Percentiles rank a stretch among this genome's conserved stretches.
phyloP scores from a whole-genome alignment of 1,140 invertebrate species.

The Rhyzopertha dominica region DNA sequence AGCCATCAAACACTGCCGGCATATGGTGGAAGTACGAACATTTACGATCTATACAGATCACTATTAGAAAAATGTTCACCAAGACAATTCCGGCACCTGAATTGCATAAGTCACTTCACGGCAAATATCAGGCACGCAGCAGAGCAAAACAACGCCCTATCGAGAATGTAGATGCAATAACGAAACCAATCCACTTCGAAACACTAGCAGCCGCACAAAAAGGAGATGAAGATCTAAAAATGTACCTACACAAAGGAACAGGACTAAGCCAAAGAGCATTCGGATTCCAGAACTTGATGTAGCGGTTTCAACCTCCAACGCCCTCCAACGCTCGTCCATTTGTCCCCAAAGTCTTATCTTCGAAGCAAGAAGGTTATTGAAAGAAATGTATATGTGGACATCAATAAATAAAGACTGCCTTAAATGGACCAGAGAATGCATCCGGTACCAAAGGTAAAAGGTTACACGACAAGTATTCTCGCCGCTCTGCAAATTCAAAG shows the following conservation, averaged over 20 bases:
- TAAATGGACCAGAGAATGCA: conserved; percentile 25
- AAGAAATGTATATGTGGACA: conserved; percentile 32
- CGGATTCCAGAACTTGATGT: too few relatives aligned
- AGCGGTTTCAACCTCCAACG: background rate
- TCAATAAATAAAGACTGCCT: too few relatives aligned
- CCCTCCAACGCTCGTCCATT: background rate
- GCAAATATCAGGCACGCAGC: conserved; percentile 39
- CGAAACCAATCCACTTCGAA: too few relatives aligned
- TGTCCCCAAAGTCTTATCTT: conserved; percentile 26
- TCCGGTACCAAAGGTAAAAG: conserved; percentile 33
- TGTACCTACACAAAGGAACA: too few relatives aligned
- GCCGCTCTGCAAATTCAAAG: conserved; percentile 15
- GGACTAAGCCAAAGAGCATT: too few relatives aligned
- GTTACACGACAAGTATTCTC: conserved; percentile 23
- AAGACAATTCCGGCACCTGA: conserved; percentile 28
- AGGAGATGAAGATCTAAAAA: too few relatives aligned
- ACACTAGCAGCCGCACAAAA: too few relatives aligned
- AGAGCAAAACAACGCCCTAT: conserved; percentile 34
- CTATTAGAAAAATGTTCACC: conserved; percentile 26
- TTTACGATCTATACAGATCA: conserved; percentile 42
- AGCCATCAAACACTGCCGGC: conserved; percentile 8
- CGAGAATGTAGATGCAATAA: too few relatives aligned
- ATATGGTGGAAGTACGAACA: conserved; percentile 31
- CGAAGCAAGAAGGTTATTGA: conserved; percentile 22
- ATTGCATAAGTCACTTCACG: conserved; percentile 39